phyloP scores from a whole-genome alignment of 2,113 vertebrate species.

The Axis porcinus region DNA sequence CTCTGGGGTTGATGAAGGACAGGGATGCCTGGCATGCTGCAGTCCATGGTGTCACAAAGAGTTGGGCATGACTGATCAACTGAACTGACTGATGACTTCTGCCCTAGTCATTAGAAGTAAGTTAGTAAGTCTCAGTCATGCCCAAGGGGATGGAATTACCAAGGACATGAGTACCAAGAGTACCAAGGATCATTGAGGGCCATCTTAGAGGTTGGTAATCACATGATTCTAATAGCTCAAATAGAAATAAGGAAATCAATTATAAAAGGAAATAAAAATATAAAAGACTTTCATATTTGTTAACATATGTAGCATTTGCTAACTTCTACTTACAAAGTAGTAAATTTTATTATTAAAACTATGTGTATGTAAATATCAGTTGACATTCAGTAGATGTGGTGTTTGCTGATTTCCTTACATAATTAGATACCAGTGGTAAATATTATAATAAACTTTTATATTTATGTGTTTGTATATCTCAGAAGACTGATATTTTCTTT shows the following conservation, averaged over 20 bases:
- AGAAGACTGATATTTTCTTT: conserved; percentile 22
- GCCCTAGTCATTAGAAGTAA: background rate
- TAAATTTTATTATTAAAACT: conserved; percentile 36
- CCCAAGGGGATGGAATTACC: background rate
- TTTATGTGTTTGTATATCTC: conserved; percentile 13
- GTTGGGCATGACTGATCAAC: background rate
- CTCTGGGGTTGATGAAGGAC: background rate
- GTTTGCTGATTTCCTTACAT: conserved; percentile 29
- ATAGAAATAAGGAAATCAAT: conserved; percentile 9
- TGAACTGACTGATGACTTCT: background rate
- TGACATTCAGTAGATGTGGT: background rate
- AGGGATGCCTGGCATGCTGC: background rate
- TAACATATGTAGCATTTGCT: background rate
- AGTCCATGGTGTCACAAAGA: background rate
- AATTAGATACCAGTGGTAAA: background rate
- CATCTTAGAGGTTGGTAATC: background rate
- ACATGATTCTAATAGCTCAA: background rate
- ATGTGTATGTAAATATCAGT: background rate
- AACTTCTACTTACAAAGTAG: conserved; percentile 22
- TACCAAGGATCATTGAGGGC: background rate
- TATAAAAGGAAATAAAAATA: conserved; percentile 13
- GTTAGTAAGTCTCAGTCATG: background rate
- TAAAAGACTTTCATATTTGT: background rate
- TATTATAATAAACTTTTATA: conserved; percentile 19
- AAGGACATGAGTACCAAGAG: background rate